A percentile compares a stretch with the other conserved stretches of the same genome.
phyloP scores from a whole-genome alignment of 2,113 vertebrate species.

The Gambusia affinis region DNA sequence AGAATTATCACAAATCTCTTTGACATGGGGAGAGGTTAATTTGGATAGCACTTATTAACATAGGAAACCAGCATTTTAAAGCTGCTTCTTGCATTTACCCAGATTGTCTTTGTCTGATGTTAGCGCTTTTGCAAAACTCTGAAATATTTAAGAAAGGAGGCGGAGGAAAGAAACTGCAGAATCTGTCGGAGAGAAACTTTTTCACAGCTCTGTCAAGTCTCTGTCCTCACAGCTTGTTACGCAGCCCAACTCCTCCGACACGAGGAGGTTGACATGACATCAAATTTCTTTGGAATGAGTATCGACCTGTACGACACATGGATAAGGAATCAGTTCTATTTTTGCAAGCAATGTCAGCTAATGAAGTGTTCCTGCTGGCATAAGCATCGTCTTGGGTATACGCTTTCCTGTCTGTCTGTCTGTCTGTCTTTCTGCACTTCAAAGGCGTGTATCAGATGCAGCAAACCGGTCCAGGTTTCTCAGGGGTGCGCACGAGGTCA shows the following conservation, averaged over 20 bases:
- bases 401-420: constrained; percentile 20
- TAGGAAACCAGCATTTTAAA: neutral
- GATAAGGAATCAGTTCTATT: constrained; percentile 55
- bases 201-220: neutral
- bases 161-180: neutral
- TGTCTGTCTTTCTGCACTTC: constrained; percentile 46
- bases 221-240: constrained; percentile 24
- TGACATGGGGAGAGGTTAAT: neutral
- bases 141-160: neutral
- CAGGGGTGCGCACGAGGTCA: constrained; percentile 67
- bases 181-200: neutral
- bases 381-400: constrained; percentile 13
- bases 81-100: neutral
- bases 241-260: constrained; percentile 25
- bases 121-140: neutral
- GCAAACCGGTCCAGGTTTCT: constrained; percentile 45
- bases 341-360: constrained; percentile 47
- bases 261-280: constrained; percentile 24
- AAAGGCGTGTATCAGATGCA: constrained; percentile 54
- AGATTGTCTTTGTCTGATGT: neutral
- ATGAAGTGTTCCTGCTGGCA: constrained; percentile 56
- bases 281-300: constrained; percentile 29
- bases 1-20: neutral
- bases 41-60: neutral
- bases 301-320: constrained; percentile 46